Base-by-base conservation (phyloP, 2,797 vertebrate genomes). In the Sebastes kiyomatsui region DNA sequence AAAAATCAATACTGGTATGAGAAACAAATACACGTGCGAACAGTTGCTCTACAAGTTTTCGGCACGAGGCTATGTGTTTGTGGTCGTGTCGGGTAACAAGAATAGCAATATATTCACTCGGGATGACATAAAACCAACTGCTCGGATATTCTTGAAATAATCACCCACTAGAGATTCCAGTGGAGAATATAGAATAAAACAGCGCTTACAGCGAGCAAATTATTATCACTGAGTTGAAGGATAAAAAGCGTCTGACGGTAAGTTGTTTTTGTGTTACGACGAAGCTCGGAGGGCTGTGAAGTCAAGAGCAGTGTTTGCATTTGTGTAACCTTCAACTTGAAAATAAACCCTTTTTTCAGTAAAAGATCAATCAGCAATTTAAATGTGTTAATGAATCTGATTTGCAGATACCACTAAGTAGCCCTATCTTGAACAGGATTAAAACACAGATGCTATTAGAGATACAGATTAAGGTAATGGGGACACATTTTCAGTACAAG, bases 1-100 rank as follows among this genome's bases (percentile, higher is more conserved):
- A 79, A 61, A 77, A 91, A 93, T 92, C 92, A 84, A 93, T 91
- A 89, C 46, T 8, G 28, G 30, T 81, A 72, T 88, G 81, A 88
- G 65, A 86, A 84, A 81, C 61, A 90, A 84, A 91, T 81, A 75
- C 82, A 83, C 42, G 27, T 79, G 72, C 7, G 2, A 80, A 70
- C 62, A 78, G 80, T 55, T 75, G 58, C 59, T 59, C 28, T 14
- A 55, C 81, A 75, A 42, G 81, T 81, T 86, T 86, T 25, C 68
- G 23, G 59, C 42, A n/a, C 30, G 16, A 68, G 71, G 77, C 81
- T 49, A 75, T n/a, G 28, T 82, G 68, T 79, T 60, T 62, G 59
- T 10, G 28, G 62, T 30, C 35, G 55, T 59, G 67, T 79, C n/a
- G 7, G 56, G 30, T 78, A 56, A 83, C 77, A 42, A 55, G 8